Conservation (phyloP, 2,113 vertebrate genomes). For the Clarias magur region DNA sequence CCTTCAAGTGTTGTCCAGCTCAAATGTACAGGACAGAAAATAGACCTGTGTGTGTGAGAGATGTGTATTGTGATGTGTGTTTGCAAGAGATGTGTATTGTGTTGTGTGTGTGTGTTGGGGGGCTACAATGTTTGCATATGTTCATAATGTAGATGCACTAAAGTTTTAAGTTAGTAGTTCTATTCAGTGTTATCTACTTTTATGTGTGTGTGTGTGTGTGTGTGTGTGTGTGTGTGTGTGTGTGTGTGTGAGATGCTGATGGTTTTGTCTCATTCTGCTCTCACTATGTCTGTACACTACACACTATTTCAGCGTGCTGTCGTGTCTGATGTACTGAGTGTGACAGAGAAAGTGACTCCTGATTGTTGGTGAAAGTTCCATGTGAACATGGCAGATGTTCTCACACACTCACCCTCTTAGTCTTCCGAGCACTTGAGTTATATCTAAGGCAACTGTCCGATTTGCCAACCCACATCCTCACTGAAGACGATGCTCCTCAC, state of each 20-base stretch:
- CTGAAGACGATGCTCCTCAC: neutral
- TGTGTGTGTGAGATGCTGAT: neutral
- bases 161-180: neutral
- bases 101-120: neutral
- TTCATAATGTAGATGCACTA: neutral
- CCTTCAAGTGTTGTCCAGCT: neutral
- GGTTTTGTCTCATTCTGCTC: neutral
- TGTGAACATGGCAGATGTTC: neutral
- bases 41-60: neutral
- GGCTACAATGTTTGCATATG: neutral
- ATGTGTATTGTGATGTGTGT: neutral
- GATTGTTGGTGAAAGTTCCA: neutral
- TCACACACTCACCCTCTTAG: neutral
- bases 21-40: neutral
- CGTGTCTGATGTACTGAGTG: too few species aligned
- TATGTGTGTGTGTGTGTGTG: neutral
- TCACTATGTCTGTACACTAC: too few species aligned
- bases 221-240: neutral
- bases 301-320: too few species aligned
- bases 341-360: too few species aligned
- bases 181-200: neutral
- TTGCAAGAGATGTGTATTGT: neutral
- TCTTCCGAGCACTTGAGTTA: neutral
- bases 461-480: neutral
- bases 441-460: neutral